These are phyloP conservation scores for Aphodius sticticus DNA, from an alignment of 2,888 invertebrate genomes.

Conservation along the genomic window DNA sequence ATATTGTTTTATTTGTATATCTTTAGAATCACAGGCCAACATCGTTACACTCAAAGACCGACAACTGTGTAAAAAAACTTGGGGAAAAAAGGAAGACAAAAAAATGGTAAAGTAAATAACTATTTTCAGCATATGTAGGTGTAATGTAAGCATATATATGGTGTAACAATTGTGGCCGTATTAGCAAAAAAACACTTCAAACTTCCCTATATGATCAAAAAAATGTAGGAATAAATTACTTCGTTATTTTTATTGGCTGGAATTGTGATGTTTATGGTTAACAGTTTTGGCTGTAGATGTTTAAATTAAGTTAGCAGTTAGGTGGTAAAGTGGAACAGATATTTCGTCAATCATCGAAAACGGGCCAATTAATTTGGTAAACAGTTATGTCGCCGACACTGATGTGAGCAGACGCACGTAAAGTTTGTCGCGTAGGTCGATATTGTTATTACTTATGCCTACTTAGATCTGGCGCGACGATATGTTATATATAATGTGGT, in stretches of 20 bases:
- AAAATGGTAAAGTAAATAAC: too few relatives aligned
- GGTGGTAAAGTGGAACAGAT: constrained; percentile 20
- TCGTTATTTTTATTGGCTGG: constrained; percentile 18
- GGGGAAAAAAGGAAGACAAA: too few relatives aligned
- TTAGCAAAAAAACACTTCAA: too few relatives aligned
- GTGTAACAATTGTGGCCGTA: too few relatives aligned
- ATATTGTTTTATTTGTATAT: neutral
- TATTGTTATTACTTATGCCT: neutral
- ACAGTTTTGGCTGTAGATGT: constrained; percentile 12
- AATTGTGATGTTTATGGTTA: neutral
- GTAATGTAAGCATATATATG: too few relatives aligned
- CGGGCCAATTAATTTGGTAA: constrained; percentile 23
- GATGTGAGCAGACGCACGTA: neutral
- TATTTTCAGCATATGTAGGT: too few relatives aligned
- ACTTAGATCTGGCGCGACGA: too few relatives aligned
- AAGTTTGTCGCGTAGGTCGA: neutral
- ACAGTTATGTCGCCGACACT: constrained; percentile 7
- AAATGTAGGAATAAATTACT: too few relatives aligned
- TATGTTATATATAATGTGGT: too few relatives aligned
- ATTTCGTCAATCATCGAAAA: constrained; percentile 20
- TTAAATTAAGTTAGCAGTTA: neutral
- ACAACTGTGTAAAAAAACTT: too few relatives aligned
- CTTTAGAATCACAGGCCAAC: neutral
- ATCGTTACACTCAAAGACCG: too few relatives aligned
- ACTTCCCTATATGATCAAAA: too few relatives aligned